Percentiles rank a stretch among this genome's conserved stretches.
Evolutionary conservation across 2,888 invertebrate species (phyloP).

Genomic region (Meiosimyza platycephala): DNA sequence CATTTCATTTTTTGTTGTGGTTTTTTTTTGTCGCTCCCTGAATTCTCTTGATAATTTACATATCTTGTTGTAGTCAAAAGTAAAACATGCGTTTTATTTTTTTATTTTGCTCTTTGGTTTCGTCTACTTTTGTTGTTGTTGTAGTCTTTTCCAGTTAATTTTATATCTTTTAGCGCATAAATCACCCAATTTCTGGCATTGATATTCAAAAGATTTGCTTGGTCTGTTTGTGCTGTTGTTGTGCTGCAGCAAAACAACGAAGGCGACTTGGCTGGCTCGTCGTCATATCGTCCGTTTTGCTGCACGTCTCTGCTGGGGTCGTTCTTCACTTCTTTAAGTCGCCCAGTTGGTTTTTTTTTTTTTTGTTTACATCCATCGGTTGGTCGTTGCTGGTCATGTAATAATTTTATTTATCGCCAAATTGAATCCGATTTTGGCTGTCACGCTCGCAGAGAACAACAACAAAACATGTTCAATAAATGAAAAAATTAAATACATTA

Average conservation of each 20-base stretch:
- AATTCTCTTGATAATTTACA: conserved; percentile 3
- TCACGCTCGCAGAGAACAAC: conserved; percentile 40
- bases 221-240: conserved; percentile 13
- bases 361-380: too few relatives aligned
- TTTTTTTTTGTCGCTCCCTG: not conserved
- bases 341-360: not conserved
- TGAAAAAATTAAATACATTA: conserved; percentile 38
- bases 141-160: not conserved
- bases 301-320: not conserved
- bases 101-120: not conserved
- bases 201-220: conserved; percentile 34
- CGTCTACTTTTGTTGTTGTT: not conserved
- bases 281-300: not conserved
- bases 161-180: conserved; percentile 52
- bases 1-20: not conserved
- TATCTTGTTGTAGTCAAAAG: conserved; percentile 5
- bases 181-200: conserved; percentile 54
- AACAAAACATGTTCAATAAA: conserved; percentile 18
- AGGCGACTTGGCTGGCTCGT: not conserved
- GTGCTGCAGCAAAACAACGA: not conserved
- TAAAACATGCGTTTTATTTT: conserved; percentile 4
- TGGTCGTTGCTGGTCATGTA: conserved; percentile 45
- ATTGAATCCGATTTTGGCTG: conserved; percentile 53
- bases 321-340: too few relatives aligned
- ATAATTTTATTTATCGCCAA: conserved; percentile 58